Percentiles rank a stretch among this genome's conserved stretches.
phyloP scores from a whole-genome alignment of 2,888 invertebrate genomes.

The Seira musarum region DNA sequence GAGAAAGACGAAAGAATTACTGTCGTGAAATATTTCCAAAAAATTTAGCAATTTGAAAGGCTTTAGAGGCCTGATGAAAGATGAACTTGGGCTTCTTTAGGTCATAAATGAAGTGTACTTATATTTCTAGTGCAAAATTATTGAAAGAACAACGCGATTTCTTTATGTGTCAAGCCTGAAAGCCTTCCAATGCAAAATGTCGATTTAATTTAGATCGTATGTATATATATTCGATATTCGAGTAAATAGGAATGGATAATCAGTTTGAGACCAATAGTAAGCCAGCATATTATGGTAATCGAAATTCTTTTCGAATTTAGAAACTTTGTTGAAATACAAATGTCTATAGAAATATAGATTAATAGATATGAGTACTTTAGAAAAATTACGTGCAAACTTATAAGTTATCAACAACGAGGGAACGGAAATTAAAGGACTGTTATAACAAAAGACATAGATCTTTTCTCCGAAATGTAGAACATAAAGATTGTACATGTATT shows the following conservation, averaged over 20 bases:
- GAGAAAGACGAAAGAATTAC: constrained; percentile 1
- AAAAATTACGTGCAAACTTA: too few relatives aligned
- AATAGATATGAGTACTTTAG: too few relatives aligned
- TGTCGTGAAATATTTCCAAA: background rate
- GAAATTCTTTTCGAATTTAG: background rate
- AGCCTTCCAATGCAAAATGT: constrained; percentile 18
- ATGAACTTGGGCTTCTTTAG: too few relatives aligned
- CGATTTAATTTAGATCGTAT: background rate
- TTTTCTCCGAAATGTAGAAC: too few relatives aligned
- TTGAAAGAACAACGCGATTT: too few relatives aligned
- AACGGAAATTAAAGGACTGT: too few relatives aligned
- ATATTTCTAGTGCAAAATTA: background rate
- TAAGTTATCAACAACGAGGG: too few relatives aligned
- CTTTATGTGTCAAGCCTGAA: constrained; percentile 4
- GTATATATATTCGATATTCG: background rate
- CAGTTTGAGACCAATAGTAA: constrained; percentile 50
- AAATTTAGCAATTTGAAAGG: constrained; percentile 3
- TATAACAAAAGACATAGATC: too few relatives aligned
- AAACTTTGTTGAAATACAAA: background rate
- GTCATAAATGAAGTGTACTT: too few relatives aligned
- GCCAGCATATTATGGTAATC: constrained; percentile 9
- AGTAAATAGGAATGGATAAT: constrained; percentile 50
- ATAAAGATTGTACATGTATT: too few relatives aligned
- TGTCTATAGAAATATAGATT: background rate
- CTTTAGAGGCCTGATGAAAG: background rate